Conservation (phyloP, 2,888 invertebrate genomes). For the Thumatha senex region DNA sequence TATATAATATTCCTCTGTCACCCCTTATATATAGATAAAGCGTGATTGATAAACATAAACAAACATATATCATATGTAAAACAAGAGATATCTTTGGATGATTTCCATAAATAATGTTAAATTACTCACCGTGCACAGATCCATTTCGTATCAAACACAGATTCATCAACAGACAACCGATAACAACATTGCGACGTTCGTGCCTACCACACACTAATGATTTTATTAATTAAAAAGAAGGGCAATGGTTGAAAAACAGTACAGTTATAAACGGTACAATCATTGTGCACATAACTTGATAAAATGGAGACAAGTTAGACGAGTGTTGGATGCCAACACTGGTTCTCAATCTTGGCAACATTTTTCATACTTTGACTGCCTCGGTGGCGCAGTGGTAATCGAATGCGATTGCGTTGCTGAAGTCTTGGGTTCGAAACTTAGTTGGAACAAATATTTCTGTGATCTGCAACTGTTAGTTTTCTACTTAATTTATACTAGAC, state of each 20-base stretch:
- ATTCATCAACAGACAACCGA: background rate
- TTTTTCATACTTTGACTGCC: background rate
- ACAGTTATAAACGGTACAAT: conserved; percentile 1
- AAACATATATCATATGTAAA: no score
- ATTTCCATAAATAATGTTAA: no score
- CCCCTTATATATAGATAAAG: no score
- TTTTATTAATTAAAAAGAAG: conserved; percentile 9
- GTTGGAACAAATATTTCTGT: no score
- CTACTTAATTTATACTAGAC: no score
- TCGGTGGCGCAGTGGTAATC: no score
- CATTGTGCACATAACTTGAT: conserved; percentile 7
- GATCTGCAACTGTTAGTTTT: no score
- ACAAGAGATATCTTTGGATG: no score
- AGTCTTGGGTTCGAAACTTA: no score
- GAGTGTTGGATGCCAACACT: background rate
- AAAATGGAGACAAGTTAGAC: background rate
- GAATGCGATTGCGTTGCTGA: no score
- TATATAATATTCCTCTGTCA: no score
- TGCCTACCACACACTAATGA: background rate
- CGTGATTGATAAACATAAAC: no score
- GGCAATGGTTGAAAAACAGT: background rate
- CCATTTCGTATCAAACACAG: conserved; percentile 24
- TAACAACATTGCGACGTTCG: conserved; percentile 10
- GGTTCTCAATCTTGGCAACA: background rate
- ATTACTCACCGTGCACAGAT: conserved; percentile 25